These are phyloP conservation scores for Tragelaphus buxtoni DNA, from an alignment of 2,113 vertebrate genomes.

Conservation along the genomic window DNA sequence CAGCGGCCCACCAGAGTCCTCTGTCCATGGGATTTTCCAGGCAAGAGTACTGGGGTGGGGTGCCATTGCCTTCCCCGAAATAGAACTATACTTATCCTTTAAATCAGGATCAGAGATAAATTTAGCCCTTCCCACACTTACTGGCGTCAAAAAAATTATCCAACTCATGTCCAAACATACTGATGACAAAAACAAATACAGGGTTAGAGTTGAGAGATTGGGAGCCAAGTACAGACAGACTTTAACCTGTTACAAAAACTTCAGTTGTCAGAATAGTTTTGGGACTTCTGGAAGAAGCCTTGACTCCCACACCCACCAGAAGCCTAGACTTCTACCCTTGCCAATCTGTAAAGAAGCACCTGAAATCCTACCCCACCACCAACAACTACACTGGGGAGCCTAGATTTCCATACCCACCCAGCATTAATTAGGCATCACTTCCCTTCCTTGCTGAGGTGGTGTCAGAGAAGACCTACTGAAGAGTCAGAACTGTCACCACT, in stretches of 20 bases:
- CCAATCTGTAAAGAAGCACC: background rate
- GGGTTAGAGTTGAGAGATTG: background rate
- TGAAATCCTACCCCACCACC: background rate
- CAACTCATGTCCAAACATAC: background rate
- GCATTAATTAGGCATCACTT: background rate
- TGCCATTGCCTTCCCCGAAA: background rate
- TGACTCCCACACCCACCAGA: background rate
- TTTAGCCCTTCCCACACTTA: slow-evolving; percentile 6
- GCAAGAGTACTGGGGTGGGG: background rate
- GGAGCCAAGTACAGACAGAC: background rate
- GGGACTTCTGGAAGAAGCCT: background rate
- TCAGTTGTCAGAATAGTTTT: background rate
- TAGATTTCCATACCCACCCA: background rate
- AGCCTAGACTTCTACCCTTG: background rate
- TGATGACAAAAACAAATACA: background rate
- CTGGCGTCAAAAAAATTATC: background rate
- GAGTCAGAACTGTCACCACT: background rate
- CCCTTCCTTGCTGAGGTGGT: background rate
- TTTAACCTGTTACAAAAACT: slow-evolving; percentile 24
- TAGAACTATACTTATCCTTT: slow-evolving; percentile 19
- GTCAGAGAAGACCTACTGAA: background rate
- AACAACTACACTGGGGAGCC: background rate
- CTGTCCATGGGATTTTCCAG: too few species aligned
- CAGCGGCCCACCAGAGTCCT: too few species aligned
- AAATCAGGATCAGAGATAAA: slow-evolving; percentile 20